Evolutionary conservation across 2,888 invertebrate species (phyloP).

Genomic region (Diarsia mendica): DNA sequence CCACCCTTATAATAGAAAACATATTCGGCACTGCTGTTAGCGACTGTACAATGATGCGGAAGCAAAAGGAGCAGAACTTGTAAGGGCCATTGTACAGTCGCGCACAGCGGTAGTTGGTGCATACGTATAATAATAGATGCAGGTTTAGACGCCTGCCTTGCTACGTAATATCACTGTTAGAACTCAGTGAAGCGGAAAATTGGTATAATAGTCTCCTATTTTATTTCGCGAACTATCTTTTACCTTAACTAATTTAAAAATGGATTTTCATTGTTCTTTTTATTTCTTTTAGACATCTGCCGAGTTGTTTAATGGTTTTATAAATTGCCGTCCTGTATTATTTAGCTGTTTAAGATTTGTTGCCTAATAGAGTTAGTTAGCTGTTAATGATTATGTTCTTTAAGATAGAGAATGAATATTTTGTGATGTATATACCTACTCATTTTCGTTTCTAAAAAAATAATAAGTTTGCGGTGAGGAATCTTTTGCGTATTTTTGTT

Average conservation of each 20-base stretch:
- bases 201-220: slow-evolving; percentile 38
- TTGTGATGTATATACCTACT: background rate
- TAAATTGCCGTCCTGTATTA: slow-evolving; percentile 59
- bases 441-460: background rate
- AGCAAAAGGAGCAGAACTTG: slow-evolving; percentile 32
- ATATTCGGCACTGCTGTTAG: slow-evolving; percentile 37
- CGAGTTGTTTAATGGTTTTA: slow-evolving; percentile 13
- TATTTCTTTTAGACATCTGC: slow-evolving; percentile 1
- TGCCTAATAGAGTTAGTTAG: slow-evolving; percentile 17
- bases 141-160: slow-evolving; percentile 14
- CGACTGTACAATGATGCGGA: slow-evolving; percentile 47
- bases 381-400: background rate
- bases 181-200: slow-evolving; percentile 42
- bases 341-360: slow-evolving; percentile 2
- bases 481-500: background rate
- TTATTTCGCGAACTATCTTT: slow-evolving; percentile 19
- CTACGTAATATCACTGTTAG: slow-evolving; percentile 30
- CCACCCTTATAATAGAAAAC: slow-evolving; percentile 18
- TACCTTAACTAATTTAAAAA: slow-evolving; percentile 7
- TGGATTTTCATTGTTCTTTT: background rate
- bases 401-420: background rate
- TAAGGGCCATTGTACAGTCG: slow-evolving; percentile 43
- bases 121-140: slow-evolving; percentile 13
- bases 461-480: background rate
- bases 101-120: slow-evolving; percentile 28